Conservation (phyloP, 2,113 vertebrate species). For the Megaleporinus macrocephalus region DNA sequence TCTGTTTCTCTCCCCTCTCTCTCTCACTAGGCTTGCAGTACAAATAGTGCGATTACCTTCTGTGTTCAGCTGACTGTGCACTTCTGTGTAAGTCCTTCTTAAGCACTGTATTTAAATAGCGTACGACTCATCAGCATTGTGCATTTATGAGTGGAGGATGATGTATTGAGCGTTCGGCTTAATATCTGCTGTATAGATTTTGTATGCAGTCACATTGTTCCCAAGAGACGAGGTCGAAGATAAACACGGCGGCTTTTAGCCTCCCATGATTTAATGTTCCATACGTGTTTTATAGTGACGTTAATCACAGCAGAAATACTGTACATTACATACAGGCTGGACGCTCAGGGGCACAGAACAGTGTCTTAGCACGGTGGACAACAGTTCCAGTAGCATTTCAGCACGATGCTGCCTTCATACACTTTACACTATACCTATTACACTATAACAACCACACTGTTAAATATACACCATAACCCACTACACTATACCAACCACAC, state of each 20-base stretch:
- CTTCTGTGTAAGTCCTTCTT: constrained; percentile 25
- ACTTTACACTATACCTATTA: too few relatives aligned
- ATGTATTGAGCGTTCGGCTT: constrained; percentile 1
- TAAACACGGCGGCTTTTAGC: neutral
- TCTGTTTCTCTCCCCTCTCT: neutral
- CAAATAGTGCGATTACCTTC: constrained; percentile 33
- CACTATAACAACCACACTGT: too few relatives aligned
- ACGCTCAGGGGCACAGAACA: too few relatives aligned
- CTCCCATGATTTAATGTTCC: neutral
- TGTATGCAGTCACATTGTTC: constrained; percentile 6
- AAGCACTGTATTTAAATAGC: constrained; percentile 40
- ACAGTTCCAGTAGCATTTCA: too few relatives aligned
- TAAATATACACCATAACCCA: too few relatives aligned
- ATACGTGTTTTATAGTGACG: neutral
- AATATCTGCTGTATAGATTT: neutral
- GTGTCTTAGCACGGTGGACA: too few relatives aligned
- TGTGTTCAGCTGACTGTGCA: constrained; percentile 44
- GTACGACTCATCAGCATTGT: constrained; percentile 38
- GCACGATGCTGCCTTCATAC: too few relatives aligned
- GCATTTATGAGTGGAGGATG: constrained; percentile 27
- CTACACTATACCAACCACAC: too few relatives aligned
- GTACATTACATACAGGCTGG: neutral
- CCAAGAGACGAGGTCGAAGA: constrained; percentile 4
- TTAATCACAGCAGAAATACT: neutral
- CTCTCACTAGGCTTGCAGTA: neutral